Percentiles rank a stretch among this genome's conserved stretches.
Conservation (phyloP, 2,113 vertebrate genomes). For the Anarrhichthys ocellatus region DNA sequence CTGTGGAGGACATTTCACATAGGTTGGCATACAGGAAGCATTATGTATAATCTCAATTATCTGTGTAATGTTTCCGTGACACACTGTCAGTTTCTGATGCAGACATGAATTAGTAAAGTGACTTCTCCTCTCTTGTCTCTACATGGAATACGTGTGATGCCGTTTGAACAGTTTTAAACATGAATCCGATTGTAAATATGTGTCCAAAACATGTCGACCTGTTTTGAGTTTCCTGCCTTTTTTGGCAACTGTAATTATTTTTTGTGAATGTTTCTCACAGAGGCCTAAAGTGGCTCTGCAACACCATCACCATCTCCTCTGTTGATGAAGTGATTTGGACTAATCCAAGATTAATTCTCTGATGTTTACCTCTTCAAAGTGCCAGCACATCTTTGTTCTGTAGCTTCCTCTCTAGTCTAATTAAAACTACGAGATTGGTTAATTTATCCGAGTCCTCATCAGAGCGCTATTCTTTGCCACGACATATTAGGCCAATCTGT, state of each 20-base stretch:
- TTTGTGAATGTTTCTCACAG: not conserved
- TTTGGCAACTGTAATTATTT: conserved; percentile 25
- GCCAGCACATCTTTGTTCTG: conserved; percentile 28
- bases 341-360: conserved; percentile 52
- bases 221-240: not conserved
- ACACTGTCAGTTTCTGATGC: not conserved
- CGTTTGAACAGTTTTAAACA: not conserved
- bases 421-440: conserved; percentile 86
- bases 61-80: not conserved
- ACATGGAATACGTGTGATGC: not conserved
- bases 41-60: not conserved
- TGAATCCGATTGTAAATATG: not conserved
- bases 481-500: conserved; percentile 94
- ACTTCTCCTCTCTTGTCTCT: not conserved
- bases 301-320: not conserved
- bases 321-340: conserved; percentile 50
- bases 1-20: not conserved
- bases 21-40: not conserved
- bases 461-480: conserved; percentile 88
- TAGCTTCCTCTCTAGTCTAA: conserved; percentile 77
- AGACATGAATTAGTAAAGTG: not conserved
- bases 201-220: not conserved
- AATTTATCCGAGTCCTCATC: conserved; percentile 90
- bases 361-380: conserved; percentile 51
- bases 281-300: conserved; percentile 8